These are phyloP conservation scores for Aproaerema taeniolella DNA, from an alignment of 2,888 invertebrate genomes.

Conservation along the genomic window DNA sequence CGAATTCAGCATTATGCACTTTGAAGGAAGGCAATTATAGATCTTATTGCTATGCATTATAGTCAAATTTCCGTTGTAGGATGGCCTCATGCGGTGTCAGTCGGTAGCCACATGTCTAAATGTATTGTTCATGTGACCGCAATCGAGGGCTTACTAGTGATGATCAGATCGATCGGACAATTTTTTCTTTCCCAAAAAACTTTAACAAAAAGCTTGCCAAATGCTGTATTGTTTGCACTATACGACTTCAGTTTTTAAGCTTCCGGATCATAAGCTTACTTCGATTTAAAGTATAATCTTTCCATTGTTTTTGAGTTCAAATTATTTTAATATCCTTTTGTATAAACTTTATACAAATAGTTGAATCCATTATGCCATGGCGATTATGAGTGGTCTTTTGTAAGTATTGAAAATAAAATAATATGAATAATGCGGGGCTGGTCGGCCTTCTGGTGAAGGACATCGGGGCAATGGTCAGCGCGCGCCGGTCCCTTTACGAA, in stretches of 20 bases:
- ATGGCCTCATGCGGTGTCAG: conserved; percentile 42
- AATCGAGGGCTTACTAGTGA: conserved; percentile 47
- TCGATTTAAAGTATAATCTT: no score
- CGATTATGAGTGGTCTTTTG: conserved; percentile 26
- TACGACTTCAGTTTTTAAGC: conserved; percentile 58
- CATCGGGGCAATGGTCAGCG: conserved; percentile 51
- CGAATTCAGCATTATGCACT: no score
- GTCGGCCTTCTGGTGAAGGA: conserved; percentile 58
- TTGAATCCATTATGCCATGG: no score
- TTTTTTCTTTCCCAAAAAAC: conserved; percentile 43
- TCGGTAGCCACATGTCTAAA: conserved; percentile 68
- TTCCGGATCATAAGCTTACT: conserved; percentile 41
- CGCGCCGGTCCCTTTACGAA: conserved; percentile 35
- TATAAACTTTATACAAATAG: no score
- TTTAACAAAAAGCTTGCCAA: conserved; percentile 42
- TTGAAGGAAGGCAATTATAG: conserved; percentile 22
- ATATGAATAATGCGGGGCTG: conserved; percentile 31
- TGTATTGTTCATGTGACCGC: conserved; percentile 67
- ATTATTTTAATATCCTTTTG: no score
- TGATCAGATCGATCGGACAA: conserved; percentile 53
- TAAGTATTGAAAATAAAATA: conserved; percentile 28
- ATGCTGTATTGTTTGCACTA: conserved; percentile 60
- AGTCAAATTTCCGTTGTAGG: conserved; percentile 28
- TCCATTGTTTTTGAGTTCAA: no score
- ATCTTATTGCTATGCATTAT: conserved; percentile 21